Conservation (phyloP, 2,888 invertebrate genomes). For the Mongoloraphidia duomilia region DNA sequence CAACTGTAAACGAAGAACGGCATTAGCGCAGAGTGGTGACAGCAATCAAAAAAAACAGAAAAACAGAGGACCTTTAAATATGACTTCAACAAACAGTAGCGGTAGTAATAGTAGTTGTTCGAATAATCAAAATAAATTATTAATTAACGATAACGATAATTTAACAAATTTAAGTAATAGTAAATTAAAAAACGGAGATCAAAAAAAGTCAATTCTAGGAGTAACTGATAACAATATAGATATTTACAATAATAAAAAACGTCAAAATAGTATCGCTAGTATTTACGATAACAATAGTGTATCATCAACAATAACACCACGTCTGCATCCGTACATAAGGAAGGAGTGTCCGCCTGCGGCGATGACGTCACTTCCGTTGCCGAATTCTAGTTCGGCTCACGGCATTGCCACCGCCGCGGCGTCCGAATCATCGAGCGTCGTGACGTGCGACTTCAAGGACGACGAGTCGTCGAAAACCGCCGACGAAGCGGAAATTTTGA, state of each 20-base stretch:
- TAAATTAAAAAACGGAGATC: no score
- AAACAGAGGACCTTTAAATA: background rate
- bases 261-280: no score
- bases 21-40: background rate
- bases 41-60: background rate
- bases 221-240: no score
- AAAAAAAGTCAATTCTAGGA: no score
- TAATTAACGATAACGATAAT: background rate
- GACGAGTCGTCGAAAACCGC: conserved; percentile 1
- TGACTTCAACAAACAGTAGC: background rate
- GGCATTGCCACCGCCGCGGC: background rate
- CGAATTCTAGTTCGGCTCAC: conserved; percentile 6
- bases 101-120: background rate
- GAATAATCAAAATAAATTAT: background rate
- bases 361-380: no score
- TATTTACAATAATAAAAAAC: no score
- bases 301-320: background rate
- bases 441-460: conserved; percentile 6
- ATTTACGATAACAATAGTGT: no score
- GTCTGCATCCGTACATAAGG: conserved; percentile 35
- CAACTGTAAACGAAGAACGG: background rate
- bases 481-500: conserved; percentile 16
- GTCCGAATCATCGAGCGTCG: background rate
- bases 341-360: conserved; percentile 30
- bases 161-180: background rate